phyloP scores from a whole-genome alignment of 2,888 invertebrate genomes.

The Tetropium fuscum region DNA sequence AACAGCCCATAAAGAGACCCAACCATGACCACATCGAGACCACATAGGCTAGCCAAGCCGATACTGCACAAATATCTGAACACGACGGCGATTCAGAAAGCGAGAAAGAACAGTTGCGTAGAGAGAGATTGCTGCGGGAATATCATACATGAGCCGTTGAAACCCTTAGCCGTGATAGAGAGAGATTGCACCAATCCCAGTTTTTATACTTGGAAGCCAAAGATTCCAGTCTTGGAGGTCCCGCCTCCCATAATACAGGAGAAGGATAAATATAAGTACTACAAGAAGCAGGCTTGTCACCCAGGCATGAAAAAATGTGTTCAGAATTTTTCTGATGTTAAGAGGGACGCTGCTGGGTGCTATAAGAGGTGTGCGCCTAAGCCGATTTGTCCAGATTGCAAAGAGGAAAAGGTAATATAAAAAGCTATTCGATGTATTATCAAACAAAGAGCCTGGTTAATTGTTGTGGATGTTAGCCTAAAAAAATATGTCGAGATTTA shows the following conservation, averaged over 20 bases:
- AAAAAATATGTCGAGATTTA: too few species aligned
- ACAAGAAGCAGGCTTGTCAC: constrained; percentile 27
- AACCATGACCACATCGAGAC: background rate
- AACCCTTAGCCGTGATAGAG: constrained; percentile 34
- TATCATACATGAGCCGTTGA: constrained; percentile 7
- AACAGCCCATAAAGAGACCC: background rate
- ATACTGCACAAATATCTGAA: background rate
- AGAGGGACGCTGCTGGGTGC: constrained; percentile 33
- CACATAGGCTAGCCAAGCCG: background rate
- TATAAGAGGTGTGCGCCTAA: constrained; percentile 5
- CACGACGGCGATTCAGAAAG: background rate
- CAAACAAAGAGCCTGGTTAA: too few species aligned
- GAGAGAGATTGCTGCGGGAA: constrained; percentile 38
- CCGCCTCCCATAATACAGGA: constrained; percentile 10
- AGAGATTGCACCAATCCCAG: constrained; percentile 46
- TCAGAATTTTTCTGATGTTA: constrained; percentile 15
- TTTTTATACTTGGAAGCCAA: constrained; percentile 52
- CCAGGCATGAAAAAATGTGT: constrained; percentile 35
- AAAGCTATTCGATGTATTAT: too few species aligned
- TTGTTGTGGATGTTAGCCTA: too few species aligned
- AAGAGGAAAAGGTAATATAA: constrained; percentile 2
- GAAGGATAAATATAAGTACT: constrained; percentile 11
- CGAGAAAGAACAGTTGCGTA: constrained; percentile 25
- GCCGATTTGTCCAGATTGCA: constrained; percentile 5
- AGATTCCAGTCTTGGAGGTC: constrained; percentile 40